These are phyloP conservation scores for Sebastes minor DNA, from an alignment of 2,797 vertebrate genomes.

Conservation along the genomic window DNA sequence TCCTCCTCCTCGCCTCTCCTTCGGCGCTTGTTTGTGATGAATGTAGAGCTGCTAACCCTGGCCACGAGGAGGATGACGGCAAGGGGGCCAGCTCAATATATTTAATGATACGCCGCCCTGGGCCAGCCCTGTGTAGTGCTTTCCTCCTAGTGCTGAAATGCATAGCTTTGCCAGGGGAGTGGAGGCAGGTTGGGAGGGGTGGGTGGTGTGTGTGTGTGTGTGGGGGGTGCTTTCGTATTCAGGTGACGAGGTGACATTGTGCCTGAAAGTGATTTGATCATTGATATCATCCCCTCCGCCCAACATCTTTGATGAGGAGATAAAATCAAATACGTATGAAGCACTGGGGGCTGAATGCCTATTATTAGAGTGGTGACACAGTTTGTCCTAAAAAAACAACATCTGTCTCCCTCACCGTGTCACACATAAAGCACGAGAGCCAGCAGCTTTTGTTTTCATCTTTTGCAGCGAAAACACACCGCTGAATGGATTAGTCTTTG, in stretches of 20 bases:
- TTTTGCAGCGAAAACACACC: slow-evolving; percentile 76
- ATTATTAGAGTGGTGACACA: slow-evolving; percentile 32
- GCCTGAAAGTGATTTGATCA: slow-evolving; percentile 69
- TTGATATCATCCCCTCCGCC: slow-evolving; percentile 65
- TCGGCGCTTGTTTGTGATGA: slow-evolving; percentile 85
- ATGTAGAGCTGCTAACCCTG: slow-evolving; percentile 75
- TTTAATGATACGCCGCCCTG: slow-evolving; percentile 67
- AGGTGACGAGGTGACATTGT: slow-evolving; percentile 69
- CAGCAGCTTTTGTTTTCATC: slow-evolving; percentile 22
- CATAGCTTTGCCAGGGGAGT: slow-evolving; percentile 82
- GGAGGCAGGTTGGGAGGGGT: neutral
- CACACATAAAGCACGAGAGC: neutral
- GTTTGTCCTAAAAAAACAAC: slow-evolving; percentile 14
- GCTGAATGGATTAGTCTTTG: slow-evolving; percentile 55
- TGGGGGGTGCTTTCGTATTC: slow-evolving; percentile 61
- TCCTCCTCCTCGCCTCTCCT: slow-evolving; percentile 78
- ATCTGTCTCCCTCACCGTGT: slow-evolving; percentile 32
- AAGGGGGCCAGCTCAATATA: slow-evolving; percentile 70
- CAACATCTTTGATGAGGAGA: slow-evolving; percentile 64
- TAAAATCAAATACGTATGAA: slow-evolving; percentile 60
- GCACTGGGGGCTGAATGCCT: slow-evolving; percentile 28
- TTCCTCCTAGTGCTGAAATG: slow-evolving; percentile 97
- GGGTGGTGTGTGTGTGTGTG: neutral
- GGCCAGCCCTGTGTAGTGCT: slow-evolving; percentile 86
- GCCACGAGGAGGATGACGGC: slow-evolving; percentile 85